phyloP scores from a whole-genome alignment of 2,888 invertebrate species.

The Isoperla grammatica region DNA sequence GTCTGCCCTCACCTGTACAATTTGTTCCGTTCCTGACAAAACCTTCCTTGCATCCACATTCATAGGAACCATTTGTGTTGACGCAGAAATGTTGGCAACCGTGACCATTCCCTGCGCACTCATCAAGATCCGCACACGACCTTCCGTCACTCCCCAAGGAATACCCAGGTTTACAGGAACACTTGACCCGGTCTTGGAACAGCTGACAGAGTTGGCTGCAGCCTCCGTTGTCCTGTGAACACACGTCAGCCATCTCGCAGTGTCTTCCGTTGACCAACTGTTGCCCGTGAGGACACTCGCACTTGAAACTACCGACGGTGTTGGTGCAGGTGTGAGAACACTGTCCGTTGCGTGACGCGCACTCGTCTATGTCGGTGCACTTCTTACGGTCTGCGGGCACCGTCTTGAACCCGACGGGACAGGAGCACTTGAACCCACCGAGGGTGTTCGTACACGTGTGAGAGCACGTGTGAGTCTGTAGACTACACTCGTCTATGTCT shows the following conservation, averaged over 20 bases:
- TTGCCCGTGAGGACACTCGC: conserved; percentile 45
- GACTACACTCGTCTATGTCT: conserved; percentile 44
- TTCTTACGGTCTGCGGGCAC: conserved; percentile 38
- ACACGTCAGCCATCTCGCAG: neutral
- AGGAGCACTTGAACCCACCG: conserved; percentile 36
- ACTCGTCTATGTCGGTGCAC: conserved; percentile 36
- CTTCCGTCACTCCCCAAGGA: conserved; percentile 24
- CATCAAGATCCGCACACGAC: conserved; percentile 47
- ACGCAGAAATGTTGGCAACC: conserved; percentile 48
- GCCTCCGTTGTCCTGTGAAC: neutral
- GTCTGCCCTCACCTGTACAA: conserved; percentile 25
- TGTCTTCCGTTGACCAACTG: neutral
- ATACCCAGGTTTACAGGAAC: no score
- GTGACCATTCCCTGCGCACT: conserved; percentile 42
- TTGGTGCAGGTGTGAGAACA: conserved; percentile 45
- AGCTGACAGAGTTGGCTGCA: no score
- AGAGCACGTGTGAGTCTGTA: conserved; percentile 12
- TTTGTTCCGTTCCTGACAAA: conserved; percentile 13
- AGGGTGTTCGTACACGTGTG: conserved; percentile 34
- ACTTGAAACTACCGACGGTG: conserved; percentile 49
- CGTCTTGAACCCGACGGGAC: conserved; percentile 43
- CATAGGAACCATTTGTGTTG: conserved; percentile 47
- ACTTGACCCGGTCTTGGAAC: no score
- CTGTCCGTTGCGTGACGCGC: conserved; percentile 41
- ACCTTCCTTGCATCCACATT: conserved; percentile 41